Percentiles rank a stretch among this genome's conserved stretches.
Evolutionary conservation across 2,113 vertebrate species (phyloP).

Genomic region (Leiothrix lutea): DNA sequence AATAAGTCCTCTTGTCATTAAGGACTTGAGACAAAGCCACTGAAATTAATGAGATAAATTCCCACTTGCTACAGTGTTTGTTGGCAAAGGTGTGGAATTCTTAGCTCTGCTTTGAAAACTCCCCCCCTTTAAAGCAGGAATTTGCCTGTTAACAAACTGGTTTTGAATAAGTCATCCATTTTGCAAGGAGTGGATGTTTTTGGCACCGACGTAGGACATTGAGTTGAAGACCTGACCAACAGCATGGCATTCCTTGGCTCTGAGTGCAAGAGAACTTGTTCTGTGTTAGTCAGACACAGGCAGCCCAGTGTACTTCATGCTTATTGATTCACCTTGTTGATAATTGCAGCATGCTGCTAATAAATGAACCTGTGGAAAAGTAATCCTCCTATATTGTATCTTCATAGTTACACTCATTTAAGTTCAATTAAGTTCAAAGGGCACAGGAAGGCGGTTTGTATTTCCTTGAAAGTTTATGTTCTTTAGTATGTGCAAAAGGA

Average conservation of each 20-base stretch:
- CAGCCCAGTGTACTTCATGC: slow-evolving; percentile 68
- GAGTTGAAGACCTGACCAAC: slow-evolving; percentile 33
- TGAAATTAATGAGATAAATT: slow-evolving; percentile 9
- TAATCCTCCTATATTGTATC: slow-evolving; percentile 55
- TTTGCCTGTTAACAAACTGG: neutral
- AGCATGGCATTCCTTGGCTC: slow-evolving; percentile 60
- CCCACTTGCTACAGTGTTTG: neutral
- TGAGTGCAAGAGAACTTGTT: slow-evolving; percentile 29
- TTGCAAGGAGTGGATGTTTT: slow-evolving; percentile 27
- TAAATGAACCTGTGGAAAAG: slow-evolving; percentile 69
- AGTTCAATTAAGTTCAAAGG: slow-evolving; percentile 56
- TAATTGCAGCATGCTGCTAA: slow-evolving; percentile 67
- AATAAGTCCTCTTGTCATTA: neutral
- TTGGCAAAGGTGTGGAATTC: neutral
- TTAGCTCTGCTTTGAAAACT: slow-evolving; percentile 25
- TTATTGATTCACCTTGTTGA: slow-evolving; percentile 75
- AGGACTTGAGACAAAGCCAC: slow-evolving; percentile 16
- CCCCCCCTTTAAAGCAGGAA: neutral
- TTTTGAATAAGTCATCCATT: slow-evolving; percentile 56
- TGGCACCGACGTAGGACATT: neutral
- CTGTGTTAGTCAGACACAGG: slow-evolving; percentile 56
- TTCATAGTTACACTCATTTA: slow-evolving; percentile 41
- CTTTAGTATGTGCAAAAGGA: neutral
- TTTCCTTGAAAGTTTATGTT: slow-evolving; percentile 6
- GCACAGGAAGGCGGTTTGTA: slow-evolving; percentile 47